Conservation (phyloP, 2,888 invertebrate genomes). For the Catonia carolina region DNA sequence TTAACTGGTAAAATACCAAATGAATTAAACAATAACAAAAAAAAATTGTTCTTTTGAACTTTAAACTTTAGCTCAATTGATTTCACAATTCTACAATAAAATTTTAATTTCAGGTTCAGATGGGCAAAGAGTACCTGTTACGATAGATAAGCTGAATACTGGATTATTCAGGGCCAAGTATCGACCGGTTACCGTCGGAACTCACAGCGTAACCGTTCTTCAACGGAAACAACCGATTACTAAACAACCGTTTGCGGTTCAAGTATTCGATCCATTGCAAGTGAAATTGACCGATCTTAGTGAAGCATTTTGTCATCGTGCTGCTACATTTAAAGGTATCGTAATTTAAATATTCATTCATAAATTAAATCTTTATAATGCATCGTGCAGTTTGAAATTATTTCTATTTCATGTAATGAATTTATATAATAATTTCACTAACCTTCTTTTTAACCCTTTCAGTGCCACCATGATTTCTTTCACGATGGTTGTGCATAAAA, state of each 20-base stretch:
- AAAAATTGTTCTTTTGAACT: too few species aligned
- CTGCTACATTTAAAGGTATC: slow-evolving; percentile 67
- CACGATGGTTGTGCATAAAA: too few species aligned
- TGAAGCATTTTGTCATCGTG: slow-evolving; percentile 73
- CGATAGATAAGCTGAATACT: slow-evolving; percentile 64
- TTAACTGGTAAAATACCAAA: too few species aligned
- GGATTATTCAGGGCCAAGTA: slow-evolving; percentile 63
- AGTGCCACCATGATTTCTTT: not conserved
- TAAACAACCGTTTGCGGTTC: slow-evolving; percentile 59
- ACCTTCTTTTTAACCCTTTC: too few species aligned
- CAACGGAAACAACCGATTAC: slow-evolving; percentile 55
- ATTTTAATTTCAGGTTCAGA: slow-evolving; percentile 51
- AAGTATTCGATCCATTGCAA: slow-evolving; percentile 70
- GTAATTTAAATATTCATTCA: slow-evolving; percentile 20
- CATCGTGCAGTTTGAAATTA: too few species aligned
- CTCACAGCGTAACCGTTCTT: slow-evolving; percentile 61
- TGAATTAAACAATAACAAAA: too few species aligned
- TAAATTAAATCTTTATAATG: too few species aligned
- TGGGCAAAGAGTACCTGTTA: slow-evolving; percentile 45
- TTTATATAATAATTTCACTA: too few species aligned
- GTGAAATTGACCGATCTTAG: slow-evolving; percentile 66
- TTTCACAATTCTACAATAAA: too few species aligned
- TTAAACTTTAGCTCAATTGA: too few species aligned
- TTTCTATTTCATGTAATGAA: too few species aligned
- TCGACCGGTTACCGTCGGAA: slow-evolving; percentile 66